These are phyloP conservation scores for Spermophilus dauricus DNA, from an alignment of 2,113 vertebrate genomes.

Conservation along the genomic window DNA sequence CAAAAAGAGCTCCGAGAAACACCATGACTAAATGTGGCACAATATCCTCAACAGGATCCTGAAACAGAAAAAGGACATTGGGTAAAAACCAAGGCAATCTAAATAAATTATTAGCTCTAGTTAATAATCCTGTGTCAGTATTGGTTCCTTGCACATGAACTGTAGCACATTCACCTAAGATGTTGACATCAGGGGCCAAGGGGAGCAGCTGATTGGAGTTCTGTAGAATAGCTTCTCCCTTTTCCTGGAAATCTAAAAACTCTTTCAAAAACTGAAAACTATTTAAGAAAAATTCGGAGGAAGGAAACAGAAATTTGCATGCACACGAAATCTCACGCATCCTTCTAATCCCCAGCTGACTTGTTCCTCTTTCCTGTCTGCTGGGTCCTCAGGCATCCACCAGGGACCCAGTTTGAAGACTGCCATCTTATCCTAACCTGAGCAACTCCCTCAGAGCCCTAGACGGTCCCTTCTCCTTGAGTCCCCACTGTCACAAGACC, in stretches of 20 bases:
- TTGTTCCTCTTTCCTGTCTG: neutral
- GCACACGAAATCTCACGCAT: neutral
- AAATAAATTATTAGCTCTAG: neutral
- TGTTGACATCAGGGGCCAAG: rapidly evolving
- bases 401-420: neutral
- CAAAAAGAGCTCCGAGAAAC: neutral
- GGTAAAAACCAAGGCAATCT: neutral
- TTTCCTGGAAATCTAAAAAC: constrained; percentile 21
- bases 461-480: neutral
- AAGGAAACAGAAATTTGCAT: neutral
- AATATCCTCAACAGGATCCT: neutral
- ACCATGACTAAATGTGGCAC: neutral
- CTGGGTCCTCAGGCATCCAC: rapidly evolving
- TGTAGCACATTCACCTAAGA: neutral
- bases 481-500: neutral
- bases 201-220: neutral
- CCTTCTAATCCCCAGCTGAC: neutral
- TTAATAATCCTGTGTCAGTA: neutral
- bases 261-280: neutral
- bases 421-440: neutral
- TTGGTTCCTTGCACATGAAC: neutral
- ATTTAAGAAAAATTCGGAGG: neutral
- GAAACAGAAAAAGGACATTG: neutral
- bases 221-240: neutral
- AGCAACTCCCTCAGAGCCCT: neutral